Base-by-base conservation (phyloP, 2,797 vertebrate genomes). In the Pteronotus mesoamericanus region DNA sequence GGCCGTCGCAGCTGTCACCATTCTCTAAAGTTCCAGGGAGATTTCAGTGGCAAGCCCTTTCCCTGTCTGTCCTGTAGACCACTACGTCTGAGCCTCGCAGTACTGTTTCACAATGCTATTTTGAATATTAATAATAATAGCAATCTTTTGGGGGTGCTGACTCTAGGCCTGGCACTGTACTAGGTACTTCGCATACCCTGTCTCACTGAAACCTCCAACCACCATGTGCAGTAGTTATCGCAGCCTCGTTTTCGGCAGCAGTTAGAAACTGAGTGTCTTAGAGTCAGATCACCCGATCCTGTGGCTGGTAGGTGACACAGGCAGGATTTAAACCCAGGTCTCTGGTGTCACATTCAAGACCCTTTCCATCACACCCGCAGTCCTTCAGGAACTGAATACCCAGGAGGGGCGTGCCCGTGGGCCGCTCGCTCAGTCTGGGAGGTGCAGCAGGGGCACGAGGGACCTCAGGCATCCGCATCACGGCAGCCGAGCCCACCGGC, bases 211-310 rank as follows among this genome's bases (percentile, higher is more conserved):
- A 39, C 12, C 18, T 55, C 32, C 34, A 42, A 6, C 42, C 34
- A 32, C 34, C 19, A 2, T 86, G 37, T 15, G 2, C 53, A 24
- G 46, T 4, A 12, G 34, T 68, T 44, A 8, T 42, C 74, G 87
- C 69, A 61, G 59, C 51, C 44, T 89, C 77, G 18, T 57, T 80
- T 71, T 51, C 55, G 86, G 57, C 78, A 85, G 26, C 37, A 61
- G 9, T 24, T 24, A 51, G 87, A 91, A 80, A 74, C 77, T 8
- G 9, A 59, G 7, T 0, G 0, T 18, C 32, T 21, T 59, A 34
- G 6, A 64, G 8, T 91, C 39, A 85, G 39, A 19, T 88, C 44
- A 12, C 37, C 55, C 2, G 1, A 9, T 88, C 44, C 7, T 29
- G 34, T 21, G 32, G 82, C 59, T 78, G 32, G 12, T 8, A 55